Evolutionary conservation across 1,140 invertebrate genomes (phyloP), one percentile per base, ranked within the genome.

Genomic region (Drosophila orena): DNA sequence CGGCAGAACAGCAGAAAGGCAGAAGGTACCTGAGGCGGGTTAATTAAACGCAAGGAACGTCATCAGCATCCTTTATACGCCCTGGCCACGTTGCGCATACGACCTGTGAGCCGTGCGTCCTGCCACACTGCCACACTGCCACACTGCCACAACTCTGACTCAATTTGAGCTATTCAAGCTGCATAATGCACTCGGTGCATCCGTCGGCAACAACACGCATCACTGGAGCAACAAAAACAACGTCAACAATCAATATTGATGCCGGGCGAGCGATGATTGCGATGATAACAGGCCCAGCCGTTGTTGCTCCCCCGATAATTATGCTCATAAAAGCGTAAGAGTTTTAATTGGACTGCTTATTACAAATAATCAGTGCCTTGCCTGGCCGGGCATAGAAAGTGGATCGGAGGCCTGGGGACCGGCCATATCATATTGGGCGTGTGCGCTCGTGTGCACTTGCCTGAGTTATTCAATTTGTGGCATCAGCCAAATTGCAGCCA

Each of bases 281-380:
- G 56, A 50, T 44, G 59, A 59, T 57, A 58, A 40, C 43, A 44
- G 42, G 11, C 12, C 42, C 17, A 4, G 10, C 17, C 14, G 58
- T 20, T 37, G 42, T n/a, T 62, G 27, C n/a, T 40, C 35, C 6
- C 35, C 50, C 44, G 58, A 78, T 81, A 83, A 86, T 86, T 89
- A 83, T 53, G 79, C 79, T 61, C 68, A 83, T 65, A 64, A 57
- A 38, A 79, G 79, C 84, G 79, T 89, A 89, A 89, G 76, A 77
- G 61, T 79, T 88, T 89, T 89, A 88, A 88, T 88, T 88, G 79
- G 79, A 44, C 75, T 77, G 71, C 79, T 71, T 71, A 86, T 86
- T 79, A 62, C 61, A 44, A 58, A 58, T 83, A 83, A 88, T 79
- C 83, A 89, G 71, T 52, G 65, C 57, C 38, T 65, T 59, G 72